phyloP scores from a whole-genome alignment of 1,140 invertebrate species.

The Araneus ventricosus region DNA sequence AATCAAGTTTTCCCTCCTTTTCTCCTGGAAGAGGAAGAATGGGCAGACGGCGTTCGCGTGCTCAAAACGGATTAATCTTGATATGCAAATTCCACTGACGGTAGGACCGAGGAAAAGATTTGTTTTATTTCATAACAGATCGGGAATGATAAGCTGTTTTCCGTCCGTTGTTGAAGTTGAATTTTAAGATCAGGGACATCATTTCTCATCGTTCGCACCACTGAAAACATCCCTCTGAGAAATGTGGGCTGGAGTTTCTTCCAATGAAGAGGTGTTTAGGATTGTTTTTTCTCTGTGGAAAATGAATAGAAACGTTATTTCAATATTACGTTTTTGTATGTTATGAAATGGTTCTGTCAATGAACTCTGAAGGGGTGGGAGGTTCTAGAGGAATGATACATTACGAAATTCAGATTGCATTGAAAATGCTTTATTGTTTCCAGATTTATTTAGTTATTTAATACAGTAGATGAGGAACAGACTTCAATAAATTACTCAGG shows the following conservation, averaged over 20 bases:
- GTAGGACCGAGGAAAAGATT: not conserved
- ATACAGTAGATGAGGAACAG: too few species aligned
- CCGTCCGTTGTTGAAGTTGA: conserved; percentile 16
- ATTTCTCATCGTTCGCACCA: conserved; percentile 1
- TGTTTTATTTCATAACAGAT: conserved; percentile 37
- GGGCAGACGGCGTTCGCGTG: conserved; percentile 21
- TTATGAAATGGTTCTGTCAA: too few species aligned
- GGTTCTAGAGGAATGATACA: too few species aligned
- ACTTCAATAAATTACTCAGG: too few species aligned
- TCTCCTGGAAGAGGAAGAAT: not conserved
- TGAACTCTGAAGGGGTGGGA: too few species aligned
- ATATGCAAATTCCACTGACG: conserved; percentile 43
- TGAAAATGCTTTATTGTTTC: too few species aligned
- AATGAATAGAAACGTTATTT: conserved; percentile 25
- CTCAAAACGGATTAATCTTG: conserved; percentile 37
- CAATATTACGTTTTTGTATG: not conserved
- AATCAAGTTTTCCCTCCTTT: conserved; percentile 11
- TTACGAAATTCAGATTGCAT: too few species aligned
- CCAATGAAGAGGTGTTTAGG: not conserved
- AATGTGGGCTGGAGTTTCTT: not conserved
- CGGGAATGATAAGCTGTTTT: conserved; percentile 11
- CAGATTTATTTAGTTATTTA: too few species aligned
- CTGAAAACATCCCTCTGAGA: conserved; percentile 36
- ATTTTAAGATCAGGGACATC: conserved; percentile 19
- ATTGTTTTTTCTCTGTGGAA: not conserved